phyloP scores from a whole-genome alignment of 2,113 vertebrate species.

The Oryzias woworae region DNA sequence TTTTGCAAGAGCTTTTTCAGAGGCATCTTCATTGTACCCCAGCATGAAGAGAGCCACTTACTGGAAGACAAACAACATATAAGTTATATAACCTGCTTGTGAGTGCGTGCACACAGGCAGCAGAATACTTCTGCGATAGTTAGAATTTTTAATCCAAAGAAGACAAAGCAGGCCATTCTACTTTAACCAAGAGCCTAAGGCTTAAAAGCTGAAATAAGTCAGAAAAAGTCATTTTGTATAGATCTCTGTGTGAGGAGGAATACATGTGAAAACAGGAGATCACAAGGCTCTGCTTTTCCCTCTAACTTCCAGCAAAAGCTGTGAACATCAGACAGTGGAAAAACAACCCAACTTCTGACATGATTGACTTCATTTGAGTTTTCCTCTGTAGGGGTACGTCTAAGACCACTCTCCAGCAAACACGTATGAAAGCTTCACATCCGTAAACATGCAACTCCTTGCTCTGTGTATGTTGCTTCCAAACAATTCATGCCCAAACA shows the following conservation, averaged over 20 bases:
- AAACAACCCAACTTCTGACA: slow-evolving; percentile 13
- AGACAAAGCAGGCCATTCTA: too few relatives aligned
- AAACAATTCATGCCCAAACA: slow-evolving; percentile 1
- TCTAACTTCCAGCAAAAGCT: slow-evolving; percentile 28
- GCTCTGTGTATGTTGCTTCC: neutral
- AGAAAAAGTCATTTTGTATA: slow-evolving; percentile 16
- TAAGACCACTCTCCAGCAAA: slow-evolving; percentile 11
- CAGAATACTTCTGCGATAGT: too few relatives aligned
- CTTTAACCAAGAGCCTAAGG: too few relatives aligned
- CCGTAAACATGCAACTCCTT: neutral
- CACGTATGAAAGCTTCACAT: slow-evolving; percentile 13
- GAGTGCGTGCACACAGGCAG: slow-evolving; percentile 10
- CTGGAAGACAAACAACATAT: slow-evolving; percentile 1
- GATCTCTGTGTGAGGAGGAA: slow-evolving; percentile 22
- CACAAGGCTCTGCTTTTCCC: slow-evolving; percentile 39
- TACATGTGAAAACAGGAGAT: slow-evolving; percentile 24
- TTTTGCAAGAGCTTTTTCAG: neutral
- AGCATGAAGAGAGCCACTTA: slow-evolving; percentile 9
- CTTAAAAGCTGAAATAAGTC: too few relatives aligned
- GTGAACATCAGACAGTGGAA: slow-evolving; percentile 1
- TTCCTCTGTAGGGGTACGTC: slow-evolving; percentile 17
- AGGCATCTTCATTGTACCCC: neutral
- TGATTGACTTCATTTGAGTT: slow-evolving; percentile 43
- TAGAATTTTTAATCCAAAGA: too few relatives aligned
- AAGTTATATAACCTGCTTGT: slow-evolving; percentile 34